These are phyloP conservation scores for Microhierax caerulescens DNA, from an alignment of 2,797 vertebrate species.

Conservation along the genomic window DNA sequence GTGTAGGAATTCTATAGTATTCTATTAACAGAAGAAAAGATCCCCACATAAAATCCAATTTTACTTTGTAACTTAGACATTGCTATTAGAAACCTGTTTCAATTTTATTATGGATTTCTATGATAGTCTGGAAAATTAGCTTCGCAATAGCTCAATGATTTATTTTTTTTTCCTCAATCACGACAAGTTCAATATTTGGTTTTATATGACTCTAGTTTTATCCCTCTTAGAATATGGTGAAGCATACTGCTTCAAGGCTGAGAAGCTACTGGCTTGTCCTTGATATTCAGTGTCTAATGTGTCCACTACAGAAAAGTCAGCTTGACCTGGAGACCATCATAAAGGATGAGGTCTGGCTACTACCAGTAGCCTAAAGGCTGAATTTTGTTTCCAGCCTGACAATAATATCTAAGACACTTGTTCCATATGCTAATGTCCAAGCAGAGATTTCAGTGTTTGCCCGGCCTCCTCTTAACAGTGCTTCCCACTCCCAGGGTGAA, in stretches of 20 bases:
- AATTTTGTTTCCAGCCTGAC: background rate
- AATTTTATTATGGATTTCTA: background rate
- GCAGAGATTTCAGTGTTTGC: background rate
- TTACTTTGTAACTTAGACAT: background rate
- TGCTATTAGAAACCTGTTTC: background rate
- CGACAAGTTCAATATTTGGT: background rate
- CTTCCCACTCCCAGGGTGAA: background rate
- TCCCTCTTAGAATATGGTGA: background rate
- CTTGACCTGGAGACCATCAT: background rate
- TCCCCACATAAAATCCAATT: background rate
- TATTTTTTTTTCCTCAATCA: background rate
- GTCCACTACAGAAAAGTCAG: background rate
- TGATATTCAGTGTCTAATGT: background rate
- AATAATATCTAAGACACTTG: background rate
- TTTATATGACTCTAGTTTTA: background rate
- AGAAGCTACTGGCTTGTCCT: background rate
- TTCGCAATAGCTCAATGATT: background rate
- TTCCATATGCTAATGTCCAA: background rate
- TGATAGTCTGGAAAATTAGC: background rate
- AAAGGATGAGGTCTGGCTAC: background rate
- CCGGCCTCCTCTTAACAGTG: background rate
- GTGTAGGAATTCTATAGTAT: slow-evolving; percentile 2
- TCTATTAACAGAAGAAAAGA: slow-evolving; percentile 9
- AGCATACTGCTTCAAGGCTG: background rate
- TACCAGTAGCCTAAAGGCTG: background rate